phyloP scores from a whole-genome alignment of 1,140 invertebrate species.

The Tachypleus tridentatus region DNA sequence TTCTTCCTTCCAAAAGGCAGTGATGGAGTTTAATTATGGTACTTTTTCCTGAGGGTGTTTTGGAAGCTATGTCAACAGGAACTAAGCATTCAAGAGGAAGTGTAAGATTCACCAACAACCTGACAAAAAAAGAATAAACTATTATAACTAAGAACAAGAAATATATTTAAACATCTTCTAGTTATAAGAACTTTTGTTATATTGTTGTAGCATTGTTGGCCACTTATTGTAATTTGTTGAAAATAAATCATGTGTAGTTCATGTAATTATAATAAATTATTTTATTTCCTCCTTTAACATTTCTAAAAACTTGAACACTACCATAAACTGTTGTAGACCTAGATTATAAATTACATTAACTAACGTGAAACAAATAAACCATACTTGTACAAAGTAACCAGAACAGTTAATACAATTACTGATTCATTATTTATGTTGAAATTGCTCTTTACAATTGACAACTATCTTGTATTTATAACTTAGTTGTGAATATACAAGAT shows the following conservation, averaged over 20 bases:
- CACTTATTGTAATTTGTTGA: neutral
- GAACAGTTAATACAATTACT: no score
- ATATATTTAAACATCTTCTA: neutral
- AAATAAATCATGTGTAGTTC: neutral
- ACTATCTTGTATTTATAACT: no score
- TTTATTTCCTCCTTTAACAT: no score
- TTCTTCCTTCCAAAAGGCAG: neutral
- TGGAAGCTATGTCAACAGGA: neutral
- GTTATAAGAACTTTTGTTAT: neutral
- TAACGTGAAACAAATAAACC: no score
- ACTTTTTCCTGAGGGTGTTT: neutral
- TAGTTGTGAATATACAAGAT: no score
- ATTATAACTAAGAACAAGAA: neutral
- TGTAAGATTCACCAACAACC: conserved; percentile 2
- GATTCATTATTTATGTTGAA: no score
- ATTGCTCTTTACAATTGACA: no score
- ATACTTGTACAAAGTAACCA: no score
- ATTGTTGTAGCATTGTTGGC: neutral
- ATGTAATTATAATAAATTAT: no score
- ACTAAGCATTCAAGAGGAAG: neutral
- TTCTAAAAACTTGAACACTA: no score
- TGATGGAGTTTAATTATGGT: neutral
- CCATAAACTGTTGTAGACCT: no score
- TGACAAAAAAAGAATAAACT: neutral
- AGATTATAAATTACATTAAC: no score